Conservation (phyloP, 2,797 vertebrate genomes). For the Macropodus opercularis region DNA sequence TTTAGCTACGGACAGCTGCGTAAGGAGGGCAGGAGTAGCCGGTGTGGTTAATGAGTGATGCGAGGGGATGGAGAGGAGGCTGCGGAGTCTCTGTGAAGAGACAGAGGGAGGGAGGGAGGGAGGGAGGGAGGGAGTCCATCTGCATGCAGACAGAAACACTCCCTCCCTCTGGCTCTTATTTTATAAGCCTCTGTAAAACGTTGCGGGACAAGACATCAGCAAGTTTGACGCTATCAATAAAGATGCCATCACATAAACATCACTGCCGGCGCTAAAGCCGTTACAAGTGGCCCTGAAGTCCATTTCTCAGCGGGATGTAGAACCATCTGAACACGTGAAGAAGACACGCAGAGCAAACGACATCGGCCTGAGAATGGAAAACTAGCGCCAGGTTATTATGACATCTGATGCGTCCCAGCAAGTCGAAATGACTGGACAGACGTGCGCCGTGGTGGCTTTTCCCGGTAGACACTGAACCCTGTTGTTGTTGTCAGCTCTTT, state of each 20-base stretch:
- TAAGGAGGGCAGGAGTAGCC: constrained; percentile 35
- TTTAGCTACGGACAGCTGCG: constrained; percentile 47
- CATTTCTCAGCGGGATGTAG: constrained; percentile 38
- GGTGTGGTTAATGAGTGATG: constrained; percentile 51
- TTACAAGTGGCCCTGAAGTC: constrained; percentile 46
- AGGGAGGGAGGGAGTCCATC: constrained; percentile 37
- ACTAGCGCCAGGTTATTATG: too few species aligned
- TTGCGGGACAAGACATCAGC: too few species aligned
- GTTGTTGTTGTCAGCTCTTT: too few species aligned
- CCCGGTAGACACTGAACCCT: too few species aligned
- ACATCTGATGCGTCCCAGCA: too few species aligned
- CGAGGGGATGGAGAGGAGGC: constrained; percentile 35
- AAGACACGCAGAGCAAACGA: background rate
- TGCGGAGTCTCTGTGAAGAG: constrained; percentile 55
- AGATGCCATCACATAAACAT: constrained; percentile 49
- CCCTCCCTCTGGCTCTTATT: constrained; percentile 31
- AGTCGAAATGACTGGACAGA: too few species aligned
- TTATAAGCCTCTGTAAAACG: constrained; percentile 36
- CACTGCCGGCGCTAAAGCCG: constrained; percentile 35
- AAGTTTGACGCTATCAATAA: constrained; percentile 51
- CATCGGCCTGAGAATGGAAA: too few species aligned
- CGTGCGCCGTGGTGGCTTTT: too few species aligned
- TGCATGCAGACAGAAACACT: constrained; percentile 37
- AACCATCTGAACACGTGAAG: constrained; percentile 13
- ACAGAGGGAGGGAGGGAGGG: constrained; percentile 33